Conservation (phyloP, 2,797 vertebrate species). For the Xiphophorus birchmanni region DNA sequence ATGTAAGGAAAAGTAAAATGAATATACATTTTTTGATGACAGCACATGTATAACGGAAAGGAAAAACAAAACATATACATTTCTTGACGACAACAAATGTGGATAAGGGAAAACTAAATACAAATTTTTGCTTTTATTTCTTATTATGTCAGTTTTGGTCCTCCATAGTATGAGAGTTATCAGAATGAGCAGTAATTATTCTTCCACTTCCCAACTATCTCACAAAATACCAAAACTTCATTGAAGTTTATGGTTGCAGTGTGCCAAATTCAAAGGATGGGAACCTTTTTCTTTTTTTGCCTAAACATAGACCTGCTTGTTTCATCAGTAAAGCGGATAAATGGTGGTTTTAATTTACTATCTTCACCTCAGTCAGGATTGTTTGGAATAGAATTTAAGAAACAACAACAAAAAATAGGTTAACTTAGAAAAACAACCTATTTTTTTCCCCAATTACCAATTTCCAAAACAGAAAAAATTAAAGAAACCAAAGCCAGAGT, state of each 20-base stretch:
- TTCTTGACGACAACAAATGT: too few species aligned
- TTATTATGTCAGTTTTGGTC: too few species aligned
- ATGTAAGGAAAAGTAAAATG: too few species aligned
- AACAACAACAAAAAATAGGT: neutral
- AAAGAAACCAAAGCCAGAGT: conserved; percentile 64
- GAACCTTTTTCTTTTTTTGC: neutral
- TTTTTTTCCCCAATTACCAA: neutral
- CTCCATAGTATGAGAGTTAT: neutral
- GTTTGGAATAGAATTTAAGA: neutral
- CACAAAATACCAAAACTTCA: neutral
- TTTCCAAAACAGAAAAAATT: neutral
- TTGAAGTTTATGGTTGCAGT: neutral
- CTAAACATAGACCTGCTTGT: neutral
- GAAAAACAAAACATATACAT: too few species aligned
- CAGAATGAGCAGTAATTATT: neutral
- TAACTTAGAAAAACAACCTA: neutral
- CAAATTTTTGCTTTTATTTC: too few species aligned
- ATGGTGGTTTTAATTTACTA: neutral
- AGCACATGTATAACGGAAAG: too few species aligned
- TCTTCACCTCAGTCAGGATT: neutral
- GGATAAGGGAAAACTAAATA: too few species aligned
- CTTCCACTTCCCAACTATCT: neutral
- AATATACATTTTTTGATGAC: too few species aligned
- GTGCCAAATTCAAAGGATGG: neutral
- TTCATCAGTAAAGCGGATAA: neutral